Evolutionary conservation across 2,888 invertebrate species (phyloP), one percentile per base, ranked within the genome.

Genomic region (Pimpla rufipes): DNA sequence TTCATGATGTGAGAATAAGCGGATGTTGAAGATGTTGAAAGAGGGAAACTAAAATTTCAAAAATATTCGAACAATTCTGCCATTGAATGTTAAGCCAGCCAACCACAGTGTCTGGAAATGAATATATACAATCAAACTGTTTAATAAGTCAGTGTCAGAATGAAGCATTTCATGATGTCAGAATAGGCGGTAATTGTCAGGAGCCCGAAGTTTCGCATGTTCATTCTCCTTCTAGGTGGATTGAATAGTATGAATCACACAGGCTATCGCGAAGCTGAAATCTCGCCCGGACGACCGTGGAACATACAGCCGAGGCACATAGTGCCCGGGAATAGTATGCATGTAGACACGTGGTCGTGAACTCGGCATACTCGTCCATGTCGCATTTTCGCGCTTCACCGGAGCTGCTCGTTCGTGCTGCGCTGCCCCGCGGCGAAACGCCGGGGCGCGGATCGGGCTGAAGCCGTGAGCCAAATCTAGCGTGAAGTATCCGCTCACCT

Each of bases 401-500:
- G 80, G 10, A 68, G 29, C 67, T 52, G 73, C 70, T 79, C 71
- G 77, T 47, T 73, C 71, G 67, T 83, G 66, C 59, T 62, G 62
- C 73, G 18, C 59, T 47, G 59, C 59, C 47, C 57, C 35, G 21
- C 59, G 47, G 62, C 50, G 11, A 8, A 37, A 35, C 50, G n/a
- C n/a, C n/a, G 74, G 6, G 18, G 40, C 21, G 18, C 18, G 47
- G 64, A 71, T 47, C 62, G 67, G 62, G 62, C 47, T 59, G 71
- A 80, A 76, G 67, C 57, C 68, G 50, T 47, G 71, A 67, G 74
- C 64, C 66, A 85, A 85, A 85, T 83, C 76, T 81, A 81, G 73
- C 81, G 83, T 85, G 35, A 81, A 83, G 79, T 75, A 81, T 83
- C 75, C 75, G 78, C 66, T 83, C 79, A 73, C 77, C 67, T 68